phyloP scores from a whole-genome alignment of 2,113 vertebrate species.

The Eleginops maclovinus region DNA sequence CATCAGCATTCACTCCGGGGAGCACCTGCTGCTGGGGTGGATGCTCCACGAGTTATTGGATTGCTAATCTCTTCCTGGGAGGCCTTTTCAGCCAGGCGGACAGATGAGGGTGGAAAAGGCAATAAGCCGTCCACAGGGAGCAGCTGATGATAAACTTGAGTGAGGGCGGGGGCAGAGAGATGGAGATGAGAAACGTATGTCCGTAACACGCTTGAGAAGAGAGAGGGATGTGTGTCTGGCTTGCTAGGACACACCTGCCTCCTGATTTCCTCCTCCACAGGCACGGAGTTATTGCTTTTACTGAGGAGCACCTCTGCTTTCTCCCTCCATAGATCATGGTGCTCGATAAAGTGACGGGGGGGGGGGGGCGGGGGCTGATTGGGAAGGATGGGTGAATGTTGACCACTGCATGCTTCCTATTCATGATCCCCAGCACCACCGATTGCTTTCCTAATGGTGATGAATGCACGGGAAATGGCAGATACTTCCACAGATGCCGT shows the following conservation, averaged over 20 bases:
- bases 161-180: background rate
- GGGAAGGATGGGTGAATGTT: constrained; percentile 72
- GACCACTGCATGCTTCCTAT: constrained; percentile 59
- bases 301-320: constrained; percentile 67
- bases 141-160: constrained; percentile 72
- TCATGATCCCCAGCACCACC: constrained; percentile 63
- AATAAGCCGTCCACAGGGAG: constrained; percentile 74
- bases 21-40: constrained; percentile 72
- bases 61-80: constrained; percentile 82
- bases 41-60: constrained; percentile 78
- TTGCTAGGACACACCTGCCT: constrained; percentile 40
- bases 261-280: constrained; percentile 62
- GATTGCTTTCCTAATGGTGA: constrained; percentile 74
- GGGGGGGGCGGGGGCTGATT: constrained; percentile 59
- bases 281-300: constrained; percentile 80
- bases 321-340: constrained; percentile 81
- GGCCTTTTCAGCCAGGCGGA: constrained; percentile 73
- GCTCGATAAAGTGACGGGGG: constrained; percentile 74
- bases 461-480: constrained; percentile 54
- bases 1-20: constrained; percentile 77
- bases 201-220: constrained; percentile 5
- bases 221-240: constrained; percentile 29
- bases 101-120: constrained; percentile 72
- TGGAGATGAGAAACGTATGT: constrained; percentile 26
- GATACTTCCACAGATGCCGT: constrained; percentile 25